These are phyloP conservation scores for Micropterix aruncella DNA, from an alignment of 2,888 invertebrate genomes.

Conservation along the genomic window DNA sequence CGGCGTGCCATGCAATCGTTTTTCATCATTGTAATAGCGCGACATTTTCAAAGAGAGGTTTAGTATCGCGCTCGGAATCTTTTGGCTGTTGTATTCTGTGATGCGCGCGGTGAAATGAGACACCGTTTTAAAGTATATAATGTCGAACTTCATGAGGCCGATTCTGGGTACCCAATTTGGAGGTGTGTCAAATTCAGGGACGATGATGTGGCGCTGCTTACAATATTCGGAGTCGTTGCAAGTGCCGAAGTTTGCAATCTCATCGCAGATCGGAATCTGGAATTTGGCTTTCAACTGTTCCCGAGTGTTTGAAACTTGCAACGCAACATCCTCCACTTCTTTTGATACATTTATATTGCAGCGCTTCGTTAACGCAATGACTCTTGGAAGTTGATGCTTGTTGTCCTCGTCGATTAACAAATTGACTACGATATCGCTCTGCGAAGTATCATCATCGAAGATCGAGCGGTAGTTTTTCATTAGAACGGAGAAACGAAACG, in stretches of 20 bases:
- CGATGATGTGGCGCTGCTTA: slow-evolving; percentile 41
- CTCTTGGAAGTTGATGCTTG: slow-evolving; percentile 42
- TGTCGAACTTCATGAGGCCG: slow-evolving; percentile 41
- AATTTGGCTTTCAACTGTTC: slow-evolving; percentile 29
- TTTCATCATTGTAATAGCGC: slow-evolving; percentile 24
- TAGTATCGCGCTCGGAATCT: background rate
- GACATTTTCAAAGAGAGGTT: slow-evolving; percentile 20
- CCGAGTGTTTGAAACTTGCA: slow-evolving; percentile 21
- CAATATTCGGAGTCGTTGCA: slow-evolving; percentile 45
- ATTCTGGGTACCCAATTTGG: slow-evolving; percentile 34
- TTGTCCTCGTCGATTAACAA: slow-evolving; percentile 45
- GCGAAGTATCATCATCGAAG: slow-evolving; percentile 17
- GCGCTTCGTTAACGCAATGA: slow-evolving; percentile 41
- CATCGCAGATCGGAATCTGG: slow-evolving; percentile 39
- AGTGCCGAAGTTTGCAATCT: slow-evolving; percentile 46
- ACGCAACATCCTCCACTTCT: slow-evolving; percentile 21
- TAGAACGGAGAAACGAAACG: slow-evolving; percentile 51
- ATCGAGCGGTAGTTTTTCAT: slow-evolving; percentile 42
- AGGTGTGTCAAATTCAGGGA: slow-evolving; percentile 38
- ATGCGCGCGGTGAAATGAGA: slow-evolving; percentile 46
- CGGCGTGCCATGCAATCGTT: slow-evolving; percentile 23
- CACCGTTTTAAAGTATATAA: slow-evolving; percentile 42
- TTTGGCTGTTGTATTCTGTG: slow-evolving; percentile 21
- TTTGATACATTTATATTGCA: slow-evolving; percentile 26
- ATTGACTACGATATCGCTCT: slow-evolving; percentile 24